These are phyloP conservation scores for Leptonema lineaticorne DNA, from an alignment of 1,140 invertebrate genomes.

Conservation along the genomic window DNA sequence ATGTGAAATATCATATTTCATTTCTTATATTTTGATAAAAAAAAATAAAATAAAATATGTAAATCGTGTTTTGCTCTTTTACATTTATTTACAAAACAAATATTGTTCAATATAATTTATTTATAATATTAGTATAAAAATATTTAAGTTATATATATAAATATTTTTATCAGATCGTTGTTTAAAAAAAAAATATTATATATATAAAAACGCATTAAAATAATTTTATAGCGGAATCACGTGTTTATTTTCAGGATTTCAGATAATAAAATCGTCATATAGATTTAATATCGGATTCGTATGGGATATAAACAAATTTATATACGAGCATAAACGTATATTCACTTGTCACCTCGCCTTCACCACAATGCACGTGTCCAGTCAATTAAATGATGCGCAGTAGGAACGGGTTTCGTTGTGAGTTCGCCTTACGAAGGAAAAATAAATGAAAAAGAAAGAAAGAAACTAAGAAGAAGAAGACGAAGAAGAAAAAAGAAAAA, in stretches of 20 bases:
- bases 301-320: neutral
- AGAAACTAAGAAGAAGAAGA: neutral
- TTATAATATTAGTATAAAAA: too few relatives aligned
- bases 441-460: neutral
- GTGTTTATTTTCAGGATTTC: too few relatives aligned
- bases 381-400: slow-evolving; percentile 22
- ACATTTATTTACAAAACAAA: too few relatives aligned
- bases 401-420: slow-evolving; percentile 26
- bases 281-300: too few relatives aligned
- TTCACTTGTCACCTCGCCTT: slow-evolving; percentile 13
- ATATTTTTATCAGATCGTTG: neutral
- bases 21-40: too few relatives aligned
- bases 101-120: too few relatives aligned
- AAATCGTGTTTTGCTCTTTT: too few relatives aligned
- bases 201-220: neutral
- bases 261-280: too few relatives aligned
- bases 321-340: neutral
- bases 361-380: slow-evolving; percentile 19
- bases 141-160: too few relatives aligned
- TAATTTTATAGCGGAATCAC: neutral
- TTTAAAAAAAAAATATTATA: neutral
- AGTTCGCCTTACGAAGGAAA: neutral
- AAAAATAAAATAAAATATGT: too few relatives aligned
- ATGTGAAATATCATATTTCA: too few relatives aligned
- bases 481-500: too few relatives aligned